Evolutionary conservation across 2,888 invertebrate species (phyloP), one percentile per base, ranked within the genome.

Genomic region (Chorisops tibialis): DNA sequence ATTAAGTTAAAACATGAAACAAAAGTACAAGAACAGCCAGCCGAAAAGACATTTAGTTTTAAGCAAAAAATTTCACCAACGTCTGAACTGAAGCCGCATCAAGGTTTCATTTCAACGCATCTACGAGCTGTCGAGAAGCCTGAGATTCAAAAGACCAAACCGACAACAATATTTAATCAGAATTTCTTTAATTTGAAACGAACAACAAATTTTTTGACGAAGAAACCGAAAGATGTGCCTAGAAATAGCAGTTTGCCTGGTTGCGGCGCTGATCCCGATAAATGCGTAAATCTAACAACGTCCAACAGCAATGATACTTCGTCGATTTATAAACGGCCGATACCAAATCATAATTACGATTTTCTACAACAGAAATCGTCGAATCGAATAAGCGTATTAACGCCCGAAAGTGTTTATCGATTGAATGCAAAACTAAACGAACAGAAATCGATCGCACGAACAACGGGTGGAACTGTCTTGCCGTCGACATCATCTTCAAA

Each of bases 331-430:
- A 56, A 51, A 18, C 56, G 37, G 2, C 51, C 49, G 14, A 19
- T 18, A 37, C 30, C 45, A 61, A 54, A 12, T 16, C 18, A 24
- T n/a, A 59, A 52, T 22, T 41, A 37, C 19, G 47, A 63, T n/a
- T 62, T 50, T 30, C 38, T 43, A 41, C 59, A 49, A 47, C 12
- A 65, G 48, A 14, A 65, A 51, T 45, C 68, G 51, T 68, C 65
- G 61, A 74, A 70, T 41, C 73, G 75, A 50, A 68, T 77, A 12
- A 70, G 68, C 48, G 73, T 77, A 52, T 68, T 77, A 59, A 76
- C 77, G 64, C 78, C 77, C 4, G 78, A 78, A 67, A 75, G 72
- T 65, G 71, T 77, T 35, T 75, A 75, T 67, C 72, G 74, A 5
- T 65, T 78, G 21, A 75, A 73, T 54, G 74, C 75, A 2, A 74